Base-by-base conservation (phyloP, 1,140 invertebrate genomes). In the Solenopsis fugax region DNA sequence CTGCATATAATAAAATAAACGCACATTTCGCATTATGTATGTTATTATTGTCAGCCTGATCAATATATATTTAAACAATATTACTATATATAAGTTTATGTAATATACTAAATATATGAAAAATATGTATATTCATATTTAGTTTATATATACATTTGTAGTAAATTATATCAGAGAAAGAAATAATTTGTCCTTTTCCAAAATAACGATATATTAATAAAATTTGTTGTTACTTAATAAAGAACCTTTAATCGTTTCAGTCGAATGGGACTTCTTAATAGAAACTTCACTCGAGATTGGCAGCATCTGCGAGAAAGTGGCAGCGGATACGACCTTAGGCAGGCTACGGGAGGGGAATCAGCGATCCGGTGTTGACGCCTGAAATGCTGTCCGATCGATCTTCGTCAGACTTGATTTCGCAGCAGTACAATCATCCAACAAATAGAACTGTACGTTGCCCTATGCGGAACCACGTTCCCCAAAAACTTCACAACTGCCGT, bases 341-440 rank as follows among this genome's bases (percentile, higher is more conserved):
- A 89, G 84, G 86, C 86, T 69, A 86, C 41, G 88, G 89, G 90
- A 92, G 93, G 91, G 93, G 93, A 87, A 78, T 75, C 87, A 76
- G 73, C 90, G 90, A 88, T 78, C 93, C 92, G 88, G 92, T 94
- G 95, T 95, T 94, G 95, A 95, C 94, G 94, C 93, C 93, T 93
- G 93, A 95, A 95, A 94, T 91, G 94, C 92, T 91, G 92, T 93
- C 91, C 94, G 93, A 95, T 95, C 95, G 95, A 95, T 95, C 94
- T 95, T 95, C 94, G 94, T 95, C 95, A 95, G 94, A 94, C 94
- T 95, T 94, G 95, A 95, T 95, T 95, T 95, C 94, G 94, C 92
- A 95, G 93, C 94, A 93, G 93, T 93, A 95, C 95, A 94, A 95
- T 95, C 94, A 95, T 93, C 94, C 94, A 95, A 94, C 95, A 95